Percentiles rank a stretch among this genome's conserved stretches.
Conservation (phyloP, 2,113 vertebrate genomes). For the Heteronetta atricapilla region DNA sequence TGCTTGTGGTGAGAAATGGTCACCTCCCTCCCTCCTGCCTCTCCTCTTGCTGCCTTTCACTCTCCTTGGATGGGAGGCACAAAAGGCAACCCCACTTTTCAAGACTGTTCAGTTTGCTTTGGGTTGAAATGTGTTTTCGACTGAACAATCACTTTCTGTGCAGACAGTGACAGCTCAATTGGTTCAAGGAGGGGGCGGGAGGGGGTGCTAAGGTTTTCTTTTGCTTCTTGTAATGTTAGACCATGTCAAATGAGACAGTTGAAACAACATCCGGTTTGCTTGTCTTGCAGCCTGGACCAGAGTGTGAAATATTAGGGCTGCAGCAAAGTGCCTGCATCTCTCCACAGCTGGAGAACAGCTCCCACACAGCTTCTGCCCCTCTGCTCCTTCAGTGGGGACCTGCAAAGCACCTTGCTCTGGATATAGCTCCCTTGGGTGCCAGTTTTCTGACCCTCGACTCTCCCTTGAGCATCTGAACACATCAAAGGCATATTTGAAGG, state of each 20-base stretch:
- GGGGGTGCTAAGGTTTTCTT: conserved; percentile 42
- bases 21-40: conserved; percentile 25
- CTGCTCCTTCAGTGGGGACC: background rate
- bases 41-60: conserved; percentile 9
- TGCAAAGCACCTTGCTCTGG: background rate
- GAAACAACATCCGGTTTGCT: conserved; percentile 26
- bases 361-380: background rate
- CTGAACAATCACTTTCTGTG: conserved; percentile 52
- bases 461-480: background rate
- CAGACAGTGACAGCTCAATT: conserved; percentile 59
- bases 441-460: background rate
- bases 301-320: conserved; percentile 35
- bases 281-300: background rate
- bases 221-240: conserved; percentile 26
- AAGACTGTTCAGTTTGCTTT: conserved; percentile 26
- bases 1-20: background rate
- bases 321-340: background rate
- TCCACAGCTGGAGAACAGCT: background rate
- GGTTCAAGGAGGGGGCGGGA: background rate
- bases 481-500: conserved; percentile 34
- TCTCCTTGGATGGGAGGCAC: conserved; percentile 9
- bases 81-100: conserved; percentile 44
- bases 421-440: background rate
- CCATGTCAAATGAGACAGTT: conserved; percentile 47
- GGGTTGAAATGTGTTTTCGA: conserved; percentile 13